These are phyloP conservation scores for Cetonia aurata DNA, from an alignment of 2,888 invertebrate species.

Conservation along the genomic window DNA sequence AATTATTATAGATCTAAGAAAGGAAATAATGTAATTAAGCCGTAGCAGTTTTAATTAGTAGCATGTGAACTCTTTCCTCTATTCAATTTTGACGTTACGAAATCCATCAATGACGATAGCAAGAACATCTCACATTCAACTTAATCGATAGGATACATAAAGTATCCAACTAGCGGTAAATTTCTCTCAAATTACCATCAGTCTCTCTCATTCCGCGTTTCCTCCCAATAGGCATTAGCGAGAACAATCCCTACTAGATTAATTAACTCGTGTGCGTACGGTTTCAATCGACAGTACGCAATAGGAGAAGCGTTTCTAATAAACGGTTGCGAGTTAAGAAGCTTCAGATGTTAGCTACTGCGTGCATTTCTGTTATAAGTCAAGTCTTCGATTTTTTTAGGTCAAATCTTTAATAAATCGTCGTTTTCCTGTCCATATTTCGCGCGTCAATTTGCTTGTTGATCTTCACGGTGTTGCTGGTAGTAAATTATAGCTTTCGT, in stretches of 20 bases:
- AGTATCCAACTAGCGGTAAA: conserved; percentile 16
- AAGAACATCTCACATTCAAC: conserved; percentile 10
- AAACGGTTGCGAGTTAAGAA: too few species aligned
- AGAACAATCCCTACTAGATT: conserved; percentile 17
- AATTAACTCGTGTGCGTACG: conserved; percentile 19
- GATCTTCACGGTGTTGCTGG: neutral
- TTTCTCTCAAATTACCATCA: conserved; percentile 19
- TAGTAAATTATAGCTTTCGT: conserved; percentile 29
- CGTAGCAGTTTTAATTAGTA: neutral
- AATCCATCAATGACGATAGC: neutral
- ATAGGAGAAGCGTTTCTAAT: conserved; percentile 10
- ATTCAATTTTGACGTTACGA: neutral
- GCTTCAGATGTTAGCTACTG: too few species aligned
- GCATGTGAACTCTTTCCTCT: conserved; percentile 11
- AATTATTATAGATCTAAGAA: neutral
- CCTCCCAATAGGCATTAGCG: conserved; percentile 1
- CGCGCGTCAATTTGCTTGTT: neutral
- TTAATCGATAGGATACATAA: conserved; percentile 10
- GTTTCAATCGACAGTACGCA: neutral
- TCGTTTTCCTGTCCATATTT: conserved; percentile 26
- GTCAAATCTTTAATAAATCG: conserved; percentile 29
- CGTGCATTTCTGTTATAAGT: conserved; percentile 1
- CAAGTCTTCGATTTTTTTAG: conserved; percentile 22
- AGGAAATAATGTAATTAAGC: conserved; percentile 8
- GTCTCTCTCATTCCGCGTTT: neutral